Base-by-base conservation (phyloP, 92 coral and sea anemone species). In the Montipora capitata region DNA sequence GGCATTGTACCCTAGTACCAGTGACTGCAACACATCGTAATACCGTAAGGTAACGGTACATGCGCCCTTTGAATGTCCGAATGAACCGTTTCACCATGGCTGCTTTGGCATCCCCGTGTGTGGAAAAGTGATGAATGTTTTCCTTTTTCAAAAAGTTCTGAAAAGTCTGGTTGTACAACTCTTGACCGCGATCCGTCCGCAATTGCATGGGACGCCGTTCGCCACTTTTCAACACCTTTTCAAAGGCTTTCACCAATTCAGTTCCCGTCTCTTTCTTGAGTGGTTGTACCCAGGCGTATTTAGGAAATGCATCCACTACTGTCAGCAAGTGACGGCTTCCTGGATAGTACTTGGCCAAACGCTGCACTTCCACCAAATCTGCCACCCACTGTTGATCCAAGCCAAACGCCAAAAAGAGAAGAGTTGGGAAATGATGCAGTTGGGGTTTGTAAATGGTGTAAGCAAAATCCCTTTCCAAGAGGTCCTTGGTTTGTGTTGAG, bases 91-190 rank as follows among this genome's bases (percentile, higher is more conserved):
- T 88, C 17, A 74, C 87, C 10, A 88, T 27, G 43, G 77, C 42
- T 8, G 87, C 93, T 75, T 91, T 91, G 75, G 91, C 66, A 68
- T 86, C 80, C 12, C 91, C 77, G 58, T 68, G 38, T 40, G 84
- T 82, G 42, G 81, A 83, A 68, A 87, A 87, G 20, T 80, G 91
- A 20, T 64, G 94, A 11, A 91, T 83, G 4, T 41, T 62, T 7
- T 59, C 6, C 10, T 38, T 0, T 3, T 65, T 45, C n/a, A 92
- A 49, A 5, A 76, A 27, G 0, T 0, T 56, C 51, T 78, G 80
- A 1, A 92, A 8, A 0, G 72, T 0, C 1, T 10, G 27, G 16
- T 92, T 92, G 63, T 81, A 79, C 51, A 84, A 88, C 78, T 92
- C 94, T 48, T 65, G 77, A 0, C 94, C 92, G 15, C 63, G 45